Evolutionary conservation across 2,888 invertebrate species (phyloP).

Genomic region (Cheilosia urbana): DNA sequence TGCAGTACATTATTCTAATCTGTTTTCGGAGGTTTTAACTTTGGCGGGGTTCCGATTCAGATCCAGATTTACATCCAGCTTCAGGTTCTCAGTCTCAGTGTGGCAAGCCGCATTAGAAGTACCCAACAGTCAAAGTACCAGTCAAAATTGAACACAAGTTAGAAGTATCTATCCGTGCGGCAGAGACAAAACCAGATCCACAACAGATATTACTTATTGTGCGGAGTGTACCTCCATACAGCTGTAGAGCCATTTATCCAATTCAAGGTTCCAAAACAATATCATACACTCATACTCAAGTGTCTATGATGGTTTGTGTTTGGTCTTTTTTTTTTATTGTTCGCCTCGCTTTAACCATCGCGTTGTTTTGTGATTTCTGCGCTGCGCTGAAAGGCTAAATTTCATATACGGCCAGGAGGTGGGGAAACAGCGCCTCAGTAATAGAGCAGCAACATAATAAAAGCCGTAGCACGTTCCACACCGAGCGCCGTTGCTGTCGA

Average conservation of each 20-base stretch:
- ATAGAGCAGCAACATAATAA: slow-evolving; percentile 55
- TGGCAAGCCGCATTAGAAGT: slow-evolving; percentile 47
- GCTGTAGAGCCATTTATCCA: slow-evolving; percentile 64
- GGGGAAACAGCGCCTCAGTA: slow-evolving; percentile 13
- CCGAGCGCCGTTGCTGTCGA: not conserved
- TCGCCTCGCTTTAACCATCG: slow-evolving; percentile 1
- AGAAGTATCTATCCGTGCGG: slow-evolving; percentile 37
- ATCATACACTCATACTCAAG: slow-evolving; percentile 9
- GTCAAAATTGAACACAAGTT: slow-evolving; percentile 31
- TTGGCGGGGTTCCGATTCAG: not conserved
- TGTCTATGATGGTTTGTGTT: slow-evolving; percentile 14
- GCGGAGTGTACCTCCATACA: not conserved
- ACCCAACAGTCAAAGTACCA: slow-evolving; percentile 17
- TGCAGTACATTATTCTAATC: slow-evolving; percentile 55
- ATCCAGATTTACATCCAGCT: slow-evolving; percentile 7
- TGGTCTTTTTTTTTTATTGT: not conserved
- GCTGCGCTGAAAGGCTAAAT: slow-evolving; percentile 39
- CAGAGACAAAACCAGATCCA: slow-evolving; percentile 45
- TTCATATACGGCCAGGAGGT: slow-evolving; percentile 7
- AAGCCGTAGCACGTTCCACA: slow-evolving; percentile 26
- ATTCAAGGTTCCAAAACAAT: slow-evolving; percentile 69
- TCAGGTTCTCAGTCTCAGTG: slow-evolving; percentile 29
- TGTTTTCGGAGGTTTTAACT: slow-evolving; percentile 34
- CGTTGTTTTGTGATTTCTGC: slow-evolving; percentile 46
- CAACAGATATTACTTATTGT: slow-evolving; percentile 45